phyloP scores from a whole-genome alignment of 2,888 invertebrate genomes.

The Arge pagana region DNA sequence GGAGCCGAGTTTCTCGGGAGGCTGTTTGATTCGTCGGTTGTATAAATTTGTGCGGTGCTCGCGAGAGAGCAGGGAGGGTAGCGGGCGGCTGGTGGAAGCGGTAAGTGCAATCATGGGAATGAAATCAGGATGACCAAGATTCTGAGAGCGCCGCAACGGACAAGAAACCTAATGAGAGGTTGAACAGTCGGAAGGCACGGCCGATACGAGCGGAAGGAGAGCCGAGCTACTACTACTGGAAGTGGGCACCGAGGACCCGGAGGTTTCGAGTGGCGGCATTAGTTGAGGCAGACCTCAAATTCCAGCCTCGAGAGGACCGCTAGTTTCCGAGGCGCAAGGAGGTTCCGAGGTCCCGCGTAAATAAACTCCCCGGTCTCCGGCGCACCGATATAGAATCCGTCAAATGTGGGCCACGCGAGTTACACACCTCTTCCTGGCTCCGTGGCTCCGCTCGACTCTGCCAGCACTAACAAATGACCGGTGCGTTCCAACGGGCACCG shows the following conservation, averaged over 20 bases:
- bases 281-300: constrained; percentile 50
- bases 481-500: no score
- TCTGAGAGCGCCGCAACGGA: constrained; percentile 40
- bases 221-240: no score
- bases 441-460: no score
- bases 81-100: constrained; percentile 30
- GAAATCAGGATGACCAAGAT: constrained; percentile 51
- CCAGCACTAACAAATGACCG: no score
- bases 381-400: no score
- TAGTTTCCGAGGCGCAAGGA: no score
- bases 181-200: constrained; percentile 38
- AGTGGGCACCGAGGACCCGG: constrained; percentile 29
- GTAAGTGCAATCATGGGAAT: constrained; percentile 53
- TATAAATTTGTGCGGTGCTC: no score
- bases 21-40: no score
- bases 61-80: no score
- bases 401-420: no score
- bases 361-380: background rate
- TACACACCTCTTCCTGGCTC: no score
- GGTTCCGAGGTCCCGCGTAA: background rate
- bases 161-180: constrained; percentile 49
- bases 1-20: no score
- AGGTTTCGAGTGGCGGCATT: constrained; percentile 51
- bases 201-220: constrained; percentile 2
- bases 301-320: constrained; percentile 31